Base-by-base conservation (phyloP, 2,797 vertebrate species). In the Diplodus puntazzo region DNA sequence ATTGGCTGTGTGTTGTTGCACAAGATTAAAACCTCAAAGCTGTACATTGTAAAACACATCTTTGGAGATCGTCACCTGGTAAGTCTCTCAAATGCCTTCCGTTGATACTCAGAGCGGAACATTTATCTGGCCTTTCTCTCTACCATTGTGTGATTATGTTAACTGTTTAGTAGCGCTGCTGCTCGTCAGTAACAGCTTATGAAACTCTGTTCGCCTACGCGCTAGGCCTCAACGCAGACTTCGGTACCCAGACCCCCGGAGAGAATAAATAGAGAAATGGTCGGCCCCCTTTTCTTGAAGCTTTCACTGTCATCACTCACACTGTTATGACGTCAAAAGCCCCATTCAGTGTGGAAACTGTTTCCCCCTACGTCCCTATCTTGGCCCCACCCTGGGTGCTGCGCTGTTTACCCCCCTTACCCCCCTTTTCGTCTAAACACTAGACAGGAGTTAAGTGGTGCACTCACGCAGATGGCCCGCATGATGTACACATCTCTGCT, bases 381-480 rank as follows among this genome's bases (percentile, higher is more conserved):
- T 59, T 54, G 59, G 45, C 62, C 21, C 58, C 65, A 48, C 54
- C 48, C 23, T 71, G 9, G 1, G 11, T 42, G 70, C 63, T 49
- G 53, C 77, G 68, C 16, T 69, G 50, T 85, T 83, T 71, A 78
- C 49, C 48, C 34, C 55, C 57, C 59, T 53, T 61, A 0, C 34
- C 69, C 20, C 25, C 2, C 5, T 75, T 83, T 90, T 79, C 88
- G 82, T 92, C 81, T 87, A 87, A 89, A 92, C 88, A 89, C 46
- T 43, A 85, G 80, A 90, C 69, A 84, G 84, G 65, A 87, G 84
- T 82, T 86, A 84, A 88, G 84, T 80, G 76, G 69, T 77, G 77
- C 75, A 77, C 83, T 88, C 80, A 86, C 74, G 78, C 81, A 90
- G 65, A 84, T 61, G 78, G 75, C 84, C 87, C 90, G 75, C 78